Conservation (phyloP, 1,140 invertebrate genomes). For the Atta colombica region DNA sequence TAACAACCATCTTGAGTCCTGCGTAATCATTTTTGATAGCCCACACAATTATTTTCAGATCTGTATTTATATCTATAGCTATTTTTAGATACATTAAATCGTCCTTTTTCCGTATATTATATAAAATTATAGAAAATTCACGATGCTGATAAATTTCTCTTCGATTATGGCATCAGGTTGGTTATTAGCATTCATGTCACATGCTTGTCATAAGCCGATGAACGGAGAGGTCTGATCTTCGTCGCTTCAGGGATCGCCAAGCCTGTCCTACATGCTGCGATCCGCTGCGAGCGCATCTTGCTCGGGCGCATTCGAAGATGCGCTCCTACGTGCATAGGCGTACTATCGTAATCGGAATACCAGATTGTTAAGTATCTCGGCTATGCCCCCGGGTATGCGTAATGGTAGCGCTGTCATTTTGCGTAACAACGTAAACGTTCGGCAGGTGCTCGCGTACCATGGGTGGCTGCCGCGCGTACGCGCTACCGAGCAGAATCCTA, state of each 20-base stretch:
- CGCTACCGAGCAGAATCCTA: slow-evolving; percentile 68
- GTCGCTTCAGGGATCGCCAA: slow-evolving; percentile 32
- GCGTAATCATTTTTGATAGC: too few species aligned
- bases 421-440: slow-evolving; percentile 32
- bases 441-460: slow-evolving; percentile 32
- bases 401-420: slow-evolving; percentile 51
- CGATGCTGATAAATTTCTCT: slow-evolving; percentile 9
- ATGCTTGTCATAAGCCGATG: slow-evolving; percentile 40
- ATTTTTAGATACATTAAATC: too few species aligned
- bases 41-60: too few species aligned
- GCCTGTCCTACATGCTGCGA: slow-evolving; percentile 22
- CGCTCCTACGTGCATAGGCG: slow-evolving; percentile 30
- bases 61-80: too few species aligned
- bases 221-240: slow-evolving; percentile 12
- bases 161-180: background rate
- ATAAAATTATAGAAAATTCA: background rate
- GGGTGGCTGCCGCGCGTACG: slow-evolving; percentile 16
- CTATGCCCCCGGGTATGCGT: slow-evolving; percentile 36
- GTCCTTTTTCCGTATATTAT: too few species aligned
- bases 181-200: slow-evolving; percentile 21
- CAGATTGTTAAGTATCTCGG: slow-evolving; percentile 49
- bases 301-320: slow-evolving; percentile 36
- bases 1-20: too few species aligned
- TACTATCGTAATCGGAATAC: slow-evolving; percentile 27
- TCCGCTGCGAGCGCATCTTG: background rate